Evolutionary conservation across 2,888 invertebrate species (phyloP).

Genomic region (Serripes groenlandicus): DNA sequence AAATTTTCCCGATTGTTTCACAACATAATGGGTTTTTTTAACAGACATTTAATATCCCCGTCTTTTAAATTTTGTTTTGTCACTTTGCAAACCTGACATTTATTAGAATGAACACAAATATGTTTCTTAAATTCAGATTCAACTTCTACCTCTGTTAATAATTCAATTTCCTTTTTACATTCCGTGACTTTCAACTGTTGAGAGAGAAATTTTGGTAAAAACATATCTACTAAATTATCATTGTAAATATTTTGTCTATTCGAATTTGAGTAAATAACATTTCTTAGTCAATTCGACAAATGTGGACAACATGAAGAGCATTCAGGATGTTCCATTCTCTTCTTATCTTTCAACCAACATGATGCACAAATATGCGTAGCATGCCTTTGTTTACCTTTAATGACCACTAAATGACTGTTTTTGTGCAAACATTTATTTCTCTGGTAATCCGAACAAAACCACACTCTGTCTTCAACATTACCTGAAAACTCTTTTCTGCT

Average conservation of each 20-base stretch:
- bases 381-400: not conserved
- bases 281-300: not conserved
- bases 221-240: not conserved
- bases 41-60: not conserved
- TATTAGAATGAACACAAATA: not conserved
- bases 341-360: conserved; percentile 11
- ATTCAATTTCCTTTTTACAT: too few relatives aligned
- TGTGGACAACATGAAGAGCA: conserved; percentile 11
- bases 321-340: not conserved
- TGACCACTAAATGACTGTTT: not conserved
- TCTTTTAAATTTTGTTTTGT: conserved; percentile 1
- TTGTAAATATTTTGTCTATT: not conserved
- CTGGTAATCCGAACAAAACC: not conserved
- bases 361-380: conserved; percentile 9
- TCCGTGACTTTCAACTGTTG: too few relatives aligned
- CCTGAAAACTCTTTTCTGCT: not conserved
- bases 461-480: not conserved
- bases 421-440: not conserved
- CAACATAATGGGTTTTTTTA: not conserved
- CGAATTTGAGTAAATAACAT: not conserved
- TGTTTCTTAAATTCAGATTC: not conserved
- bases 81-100: not conserved
- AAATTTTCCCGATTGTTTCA: not conserved
- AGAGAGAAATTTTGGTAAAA: not conserved
- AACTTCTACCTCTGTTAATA: not conserved